These are phyloP conservation scores for Anas platyrhynchos DNA, from an alignment of 2,113 vertebrate genomes.

Conservation along the genomic window DNA sequence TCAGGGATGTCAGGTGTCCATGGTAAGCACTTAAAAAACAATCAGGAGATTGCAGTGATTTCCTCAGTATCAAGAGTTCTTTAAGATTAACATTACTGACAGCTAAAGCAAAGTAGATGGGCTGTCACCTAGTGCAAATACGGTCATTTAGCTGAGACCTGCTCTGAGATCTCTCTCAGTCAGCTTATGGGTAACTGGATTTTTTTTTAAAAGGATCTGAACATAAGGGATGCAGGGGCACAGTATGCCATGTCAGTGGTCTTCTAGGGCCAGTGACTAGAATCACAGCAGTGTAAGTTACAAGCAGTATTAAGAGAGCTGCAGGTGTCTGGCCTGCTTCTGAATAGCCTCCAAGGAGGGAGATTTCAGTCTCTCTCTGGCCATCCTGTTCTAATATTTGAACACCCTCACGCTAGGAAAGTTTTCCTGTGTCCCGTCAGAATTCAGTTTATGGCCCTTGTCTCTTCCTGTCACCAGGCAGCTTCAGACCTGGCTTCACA, in stretches of 20 bases:
- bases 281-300: background rate
- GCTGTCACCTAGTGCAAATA: background rate
- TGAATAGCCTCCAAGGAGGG: background rate
- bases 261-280: background rate
- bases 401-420: background rate
- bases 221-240: background rate
- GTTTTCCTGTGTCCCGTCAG: background rate
- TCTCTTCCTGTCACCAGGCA: background rate
- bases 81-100: background rate
- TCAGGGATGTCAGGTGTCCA: conserved; percentile 92
- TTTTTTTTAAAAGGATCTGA: background rate
- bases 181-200: background rate
- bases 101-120: background rate
- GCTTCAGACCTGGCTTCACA: background rate
- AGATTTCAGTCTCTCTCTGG: background rate
- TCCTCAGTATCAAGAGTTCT: background rate
- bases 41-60: conserved; percentile 53
- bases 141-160: background rate
- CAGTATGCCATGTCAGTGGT: background rate
- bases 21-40: conserved; percentile 91
- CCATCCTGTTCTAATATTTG: background rate
- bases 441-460: background rate
- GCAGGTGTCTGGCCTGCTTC: background rate
- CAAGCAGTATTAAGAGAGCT: background rate
- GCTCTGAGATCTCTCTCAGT: background rate